Conservation (phyloP, 2,113 vertebrate genomes). For the Hydropotes inermis region DNA sequence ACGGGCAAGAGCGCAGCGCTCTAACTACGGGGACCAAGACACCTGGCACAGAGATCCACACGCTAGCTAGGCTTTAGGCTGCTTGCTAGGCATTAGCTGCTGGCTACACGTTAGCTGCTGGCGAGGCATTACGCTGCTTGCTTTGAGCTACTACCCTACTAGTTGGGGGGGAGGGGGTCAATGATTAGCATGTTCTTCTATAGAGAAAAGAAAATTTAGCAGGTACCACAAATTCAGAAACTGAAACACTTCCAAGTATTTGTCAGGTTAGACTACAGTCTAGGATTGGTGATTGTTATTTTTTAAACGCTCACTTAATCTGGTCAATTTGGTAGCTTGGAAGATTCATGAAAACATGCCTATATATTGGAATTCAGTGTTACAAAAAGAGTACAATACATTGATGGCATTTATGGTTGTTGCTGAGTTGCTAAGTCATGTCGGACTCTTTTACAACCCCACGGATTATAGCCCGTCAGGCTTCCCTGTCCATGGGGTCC, state of each 20-base stretch:
- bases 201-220: conserved; percentile 47
- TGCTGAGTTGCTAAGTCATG: neutral
- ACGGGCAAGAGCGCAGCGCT: conserved; percentile 73
- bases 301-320: neutral
- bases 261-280: neutral
- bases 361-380: conserved; percentile 40
- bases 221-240: conserved; percentile 5
- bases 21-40: conserved; percentile 72
- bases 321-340: conserved; percentile 9
- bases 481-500: neutral
- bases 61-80: conserved; percentile 24
- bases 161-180: neutral
- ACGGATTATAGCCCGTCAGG: neutral
- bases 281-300: neutral
- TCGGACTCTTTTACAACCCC: neutral
- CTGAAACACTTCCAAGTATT: conserved; percentile 1
- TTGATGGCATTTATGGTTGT: neutral
- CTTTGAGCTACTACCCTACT: neutral
- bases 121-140: neutral
- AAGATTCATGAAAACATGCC: conserved; percentile 54
- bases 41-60: conserved; percentile 57
- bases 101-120: neutral
- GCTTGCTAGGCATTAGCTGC: conserved; percentile 29
- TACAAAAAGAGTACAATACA: conserved; percentile 5
- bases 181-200: conserved; percentile 59